Conservation (phyloP, 2,888 invertebrate genomes). For the Chirona hameri region DNA sequence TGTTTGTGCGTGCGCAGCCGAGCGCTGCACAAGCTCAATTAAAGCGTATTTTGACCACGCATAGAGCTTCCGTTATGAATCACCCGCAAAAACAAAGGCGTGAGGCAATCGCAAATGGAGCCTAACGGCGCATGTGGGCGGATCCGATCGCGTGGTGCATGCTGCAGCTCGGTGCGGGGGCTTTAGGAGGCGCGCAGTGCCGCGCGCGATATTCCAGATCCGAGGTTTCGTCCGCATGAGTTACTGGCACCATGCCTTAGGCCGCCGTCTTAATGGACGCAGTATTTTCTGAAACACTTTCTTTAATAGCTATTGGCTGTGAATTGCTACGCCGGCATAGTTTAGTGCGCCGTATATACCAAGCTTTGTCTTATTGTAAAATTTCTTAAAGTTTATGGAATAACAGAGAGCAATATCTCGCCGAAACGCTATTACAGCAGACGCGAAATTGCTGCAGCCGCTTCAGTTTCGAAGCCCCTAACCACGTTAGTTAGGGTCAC, state of each 20-base stretch:
- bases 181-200: not conserved
- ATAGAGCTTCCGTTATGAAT: not conserved
- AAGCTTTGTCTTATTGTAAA: conserved; percentile 25
- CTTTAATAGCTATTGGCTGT: conserved; percentile 28
- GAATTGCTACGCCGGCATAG: not conserved
- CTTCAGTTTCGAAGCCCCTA: not conserved
- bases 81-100: not conserved
- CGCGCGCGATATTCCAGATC: not conserved
- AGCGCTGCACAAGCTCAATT: not conserved
- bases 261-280: conserved; percentile 8
- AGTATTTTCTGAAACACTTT: conserved; percentile 24
- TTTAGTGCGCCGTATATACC: conserved; percentile 23
- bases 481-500: not conserved
- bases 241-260: not conserved
- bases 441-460: not conserved
- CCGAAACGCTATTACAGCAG: not conserved
- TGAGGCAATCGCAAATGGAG: not conserved
- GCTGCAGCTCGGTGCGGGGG: not conserved
- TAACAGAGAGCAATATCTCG: not conserved
- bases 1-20: conserved; percentile 8
- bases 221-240: not conserved
- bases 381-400: conserved; percentile 1
- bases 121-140: not conserved
- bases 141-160: not conserved
- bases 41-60: not conserved